Evolutionary conservation across 1,140 invertebrate genomes (phyloP).

Genomic region (Pseudomyrmex cubaensis): DNA sequence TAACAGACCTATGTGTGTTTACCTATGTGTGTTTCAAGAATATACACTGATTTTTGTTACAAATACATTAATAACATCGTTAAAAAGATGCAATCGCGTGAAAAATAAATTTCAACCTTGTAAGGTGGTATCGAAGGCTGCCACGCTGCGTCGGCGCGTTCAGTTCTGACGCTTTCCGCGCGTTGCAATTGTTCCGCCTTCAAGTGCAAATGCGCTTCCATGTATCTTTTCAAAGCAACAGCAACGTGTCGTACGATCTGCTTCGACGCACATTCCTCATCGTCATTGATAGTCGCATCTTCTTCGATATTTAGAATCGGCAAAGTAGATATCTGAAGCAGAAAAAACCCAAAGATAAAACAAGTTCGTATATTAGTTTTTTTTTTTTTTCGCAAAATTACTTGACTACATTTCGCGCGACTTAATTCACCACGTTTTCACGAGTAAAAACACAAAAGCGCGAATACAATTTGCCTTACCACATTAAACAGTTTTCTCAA

Average conservation of each 20-base stretch:
- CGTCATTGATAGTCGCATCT: constrained; percentile 91
- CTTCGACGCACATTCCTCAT: constrained; percentile 96
- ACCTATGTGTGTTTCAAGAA: constrained; percentile 7
- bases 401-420: not conserved
- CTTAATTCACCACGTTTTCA: not conserved
- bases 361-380: not conserved
- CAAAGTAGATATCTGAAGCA: constrained; percentile 91
- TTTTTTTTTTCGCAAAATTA: not conserved
- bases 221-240: constrained; percentile 95
- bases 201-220: constrained; percentile 95
- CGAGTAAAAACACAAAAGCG: too few species aligned
- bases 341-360: not conserved
- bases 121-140: constrained; percentile 86
- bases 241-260: constrained; percentile 97
- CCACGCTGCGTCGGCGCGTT: constrained; percentile 77
- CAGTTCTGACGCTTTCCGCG: constrained; percentile 84
- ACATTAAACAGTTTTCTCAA: constrained; percentile 97
- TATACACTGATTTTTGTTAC: not conserved
- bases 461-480: constrained; percentile 83
- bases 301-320: constrained; percentile 91
- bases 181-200: constrained; percentile 93
- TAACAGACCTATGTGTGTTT: constrained; percentile 59
- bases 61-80: not conserved
- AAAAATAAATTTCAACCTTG: constrained; percentile 84
- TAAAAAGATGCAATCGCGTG: too few species aligned